These are phyloP conservation scores for Amniataba percoides DNA, from an alignment of 2,797 vertebrate genomes.

Conservation along the genomic window DNA sequence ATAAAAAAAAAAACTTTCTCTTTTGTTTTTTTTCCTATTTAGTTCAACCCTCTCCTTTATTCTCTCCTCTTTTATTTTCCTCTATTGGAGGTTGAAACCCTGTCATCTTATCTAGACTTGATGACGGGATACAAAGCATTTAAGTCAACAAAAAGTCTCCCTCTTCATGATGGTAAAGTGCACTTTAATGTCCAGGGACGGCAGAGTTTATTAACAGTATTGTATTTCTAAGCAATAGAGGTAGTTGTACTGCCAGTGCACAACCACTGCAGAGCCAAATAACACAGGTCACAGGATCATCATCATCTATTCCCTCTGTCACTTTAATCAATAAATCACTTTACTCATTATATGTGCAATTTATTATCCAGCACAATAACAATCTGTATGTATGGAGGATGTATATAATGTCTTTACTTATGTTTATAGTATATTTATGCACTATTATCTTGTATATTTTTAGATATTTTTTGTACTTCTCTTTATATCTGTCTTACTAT, in stretches of 20 bases:
- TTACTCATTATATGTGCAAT: too few relatives aligned
- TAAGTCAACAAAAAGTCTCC: constrained; percentile 46
- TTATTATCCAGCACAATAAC: too few relatives aligned
- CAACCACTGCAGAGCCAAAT: constrained; percentile 5
- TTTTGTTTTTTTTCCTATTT: constrained; percentile 23
- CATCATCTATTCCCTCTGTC: too few relatives aligned
- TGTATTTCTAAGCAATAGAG: not conserved
- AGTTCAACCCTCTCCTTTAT: constrained; percentile 3
- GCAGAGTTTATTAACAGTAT: constrained; percentile 23
- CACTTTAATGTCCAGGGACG: constrained; percentile 30
- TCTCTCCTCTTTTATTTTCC: not conserved
- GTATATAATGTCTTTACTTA: too few relatives aligned
- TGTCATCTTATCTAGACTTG: constrained; percentile 40
- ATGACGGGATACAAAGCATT: constrained; percentile 44
- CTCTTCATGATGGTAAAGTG: constrained; percentile 34
- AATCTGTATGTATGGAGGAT: too few relatives aligned
- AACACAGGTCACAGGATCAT: not conserved
- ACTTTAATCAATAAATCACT: too few relatives aligned
- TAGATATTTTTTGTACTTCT: too few relatives aligned
- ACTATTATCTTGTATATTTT: too few relatives aligned
- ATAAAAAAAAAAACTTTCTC: not conserved
- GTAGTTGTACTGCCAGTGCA: not conserved
- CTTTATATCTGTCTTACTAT: too few relatives aligned
- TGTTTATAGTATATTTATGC: too few relatives aligned
- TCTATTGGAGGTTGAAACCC: constrained; percentile 43